These are phyloP conservation scores for Acronicta alni DNA, from an alignment of 2,888 invertebrate genomes.

Conservation along the genomic window DNA sequence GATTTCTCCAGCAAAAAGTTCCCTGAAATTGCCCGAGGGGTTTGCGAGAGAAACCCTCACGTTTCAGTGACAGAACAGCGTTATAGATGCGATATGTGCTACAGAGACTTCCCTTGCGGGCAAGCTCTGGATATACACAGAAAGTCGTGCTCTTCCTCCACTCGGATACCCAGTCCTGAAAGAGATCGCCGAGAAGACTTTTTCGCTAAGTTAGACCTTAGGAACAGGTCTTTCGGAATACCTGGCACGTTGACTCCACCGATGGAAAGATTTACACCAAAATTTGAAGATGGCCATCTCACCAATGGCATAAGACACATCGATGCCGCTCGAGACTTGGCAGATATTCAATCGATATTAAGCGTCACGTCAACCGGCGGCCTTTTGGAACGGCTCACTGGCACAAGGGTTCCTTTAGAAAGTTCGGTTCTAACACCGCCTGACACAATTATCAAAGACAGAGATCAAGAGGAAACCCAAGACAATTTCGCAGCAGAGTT, in stretches of 20 bases:
- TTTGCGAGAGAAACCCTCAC: constrained; percentile 90
- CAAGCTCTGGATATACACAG: constrained; percentile 92
- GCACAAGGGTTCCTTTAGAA: constrained; percentile 81
- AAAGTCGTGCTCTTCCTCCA: constrained; percentile 79
- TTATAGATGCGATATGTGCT: constrained; percentile 92
- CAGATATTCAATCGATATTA: constrained; percentile 95
- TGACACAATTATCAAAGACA: constrained; percentile 79
- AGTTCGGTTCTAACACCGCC: constrained; percentile 82
- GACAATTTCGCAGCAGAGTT: constrained; percentile 95
- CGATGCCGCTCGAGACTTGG: constrained; percentile 92
- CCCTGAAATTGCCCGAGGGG: constrained; percentile 92
- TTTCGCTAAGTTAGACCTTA: constrained; percentile 94
- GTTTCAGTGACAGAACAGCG: constrained; percentile 89
- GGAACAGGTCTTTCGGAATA: constrained; percentile 91
- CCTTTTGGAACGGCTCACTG: constrained; percentile 90
- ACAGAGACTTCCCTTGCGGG: constrained; percentile 92
- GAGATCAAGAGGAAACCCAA: constrained; percentile 92
- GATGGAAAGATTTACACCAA: constrained; percentile 81
- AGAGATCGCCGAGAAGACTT: constrained; percentile 93
- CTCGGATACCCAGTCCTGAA: constrained; percentile 85
- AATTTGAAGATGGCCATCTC: constrained; percentile 79
- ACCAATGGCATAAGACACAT: constrained; percentile 82
- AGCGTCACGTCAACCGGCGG: constrained; percentile 93
- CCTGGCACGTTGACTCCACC: constrained; percentile 83
- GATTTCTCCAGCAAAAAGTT: constrained; percentile 95